Base-by-base conservation (phyloP, 2,888 invertebrate genomes). In the Drosophila siamana region DNA sequence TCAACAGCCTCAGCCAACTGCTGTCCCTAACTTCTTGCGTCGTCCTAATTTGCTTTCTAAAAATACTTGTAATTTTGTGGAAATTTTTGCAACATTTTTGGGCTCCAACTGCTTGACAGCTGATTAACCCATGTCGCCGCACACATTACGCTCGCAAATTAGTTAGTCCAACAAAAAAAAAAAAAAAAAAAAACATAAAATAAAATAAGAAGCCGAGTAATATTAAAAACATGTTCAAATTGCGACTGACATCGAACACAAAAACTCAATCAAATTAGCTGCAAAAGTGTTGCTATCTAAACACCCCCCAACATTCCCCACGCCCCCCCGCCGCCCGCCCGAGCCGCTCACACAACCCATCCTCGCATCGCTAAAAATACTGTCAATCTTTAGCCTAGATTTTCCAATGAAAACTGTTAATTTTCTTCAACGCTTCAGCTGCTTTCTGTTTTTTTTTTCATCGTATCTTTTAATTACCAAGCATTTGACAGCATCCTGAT, bases 401-500 rank as follows among this genome's bases (percentile, higher is more conserved):
- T 54, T 71, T 68, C 65, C 64, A 47, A 19, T 60, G 51, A 30
- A 78, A 80, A 66, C 64, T 75, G 78, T 86, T 60, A 69, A 77
- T 66, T 81, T 70, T 69, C 54, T 54, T 69, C 64, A 43, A 56
- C 51, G 63, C 73, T 72, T 66, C 30, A 33, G 33, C 36, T 46
- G 60, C n/a, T 66, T 44, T 46, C 9, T 33, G 51, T 22, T 26
- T 52, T 13, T 33, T 56, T 54, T 26, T 44, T 71, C n/a, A n/a
- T n/a, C n/a, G n/a, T n/a, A 9, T 61, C 56, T 82, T 83, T 83
- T 85, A 85, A 85, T 85, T 85, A 88, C 78, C 84, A 86, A 85
- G 78, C 71, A 83, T 86, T 86, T 87, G 88, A 83, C 83, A 83
- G 85, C 86, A 85, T 80, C 88, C 83, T 86, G 76, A 82, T 88